Evolutionary conservation across 1,140 invertebrate genomes (phyloP).

Genomic region (Ceratina australensis): DNA sequence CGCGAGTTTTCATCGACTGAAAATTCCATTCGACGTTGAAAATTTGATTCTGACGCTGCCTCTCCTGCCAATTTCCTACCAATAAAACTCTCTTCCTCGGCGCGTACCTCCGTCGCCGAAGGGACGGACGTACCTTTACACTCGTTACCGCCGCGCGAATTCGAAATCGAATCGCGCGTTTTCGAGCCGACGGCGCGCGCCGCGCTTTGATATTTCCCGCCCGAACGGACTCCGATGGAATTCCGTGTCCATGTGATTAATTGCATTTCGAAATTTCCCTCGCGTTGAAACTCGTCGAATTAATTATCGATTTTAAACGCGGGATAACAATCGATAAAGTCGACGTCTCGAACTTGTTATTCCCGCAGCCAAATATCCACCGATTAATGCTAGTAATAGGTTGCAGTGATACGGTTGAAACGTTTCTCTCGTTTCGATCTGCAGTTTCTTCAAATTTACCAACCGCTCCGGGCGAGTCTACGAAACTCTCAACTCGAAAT

Average conservation of each 20-base stretch:
- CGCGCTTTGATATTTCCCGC: conserved; percentile 6
- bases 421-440: too few species aligned
- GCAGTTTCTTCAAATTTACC: too few species aligned
- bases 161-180: conserved; percentile 14
- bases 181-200: background rate
- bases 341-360: too few species aligned
- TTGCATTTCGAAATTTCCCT: background rate
- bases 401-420: too few species aligned
- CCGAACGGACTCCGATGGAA: background rate
- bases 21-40: conserved; percentile 12
- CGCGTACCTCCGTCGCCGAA: background rate
- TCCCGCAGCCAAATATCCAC: too few species aligned
- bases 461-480: background rate
- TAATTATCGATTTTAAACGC: too few species aligned
- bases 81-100: background rate
- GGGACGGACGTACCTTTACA: conserved; percentile 19
- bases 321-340: background rate
- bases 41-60: background rate
- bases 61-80: conserved; percentile 16
- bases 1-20: conserved; percentile 14
- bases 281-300: background rate
- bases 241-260: background rate
- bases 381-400: too few species aligned
- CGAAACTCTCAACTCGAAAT: background rate
- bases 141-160: conserved; percentile 6